Conservation (phyloP, 2,113 vertebrate species). For the Clinocottus analis region DNA sequence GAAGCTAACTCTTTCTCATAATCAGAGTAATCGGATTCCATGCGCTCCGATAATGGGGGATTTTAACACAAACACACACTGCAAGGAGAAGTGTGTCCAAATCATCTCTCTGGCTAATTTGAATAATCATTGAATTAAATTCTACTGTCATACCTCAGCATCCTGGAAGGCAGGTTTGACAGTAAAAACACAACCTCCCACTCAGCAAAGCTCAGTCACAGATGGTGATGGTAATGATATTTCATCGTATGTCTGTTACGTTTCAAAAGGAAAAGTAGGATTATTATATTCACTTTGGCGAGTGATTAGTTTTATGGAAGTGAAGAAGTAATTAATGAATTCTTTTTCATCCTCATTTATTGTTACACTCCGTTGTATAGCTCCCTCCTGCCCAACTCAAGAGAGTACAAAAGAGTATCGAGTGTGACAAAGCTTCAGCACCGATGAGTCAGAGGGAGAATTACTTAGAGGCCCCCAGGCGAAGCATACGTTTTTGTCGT, state of each 20-base stretch:
- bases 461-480: conserved; percentile 66
- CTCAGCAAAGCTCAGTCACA: conserved; percentile 61
- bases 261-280: conserved; percentile 70
- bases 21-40: conserved; percentile 60
- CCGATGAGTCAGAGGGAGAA: conserved; percentile 70
- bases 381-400: conserved; percentile 60
- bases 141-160: conserved; percentile 67
- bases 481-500: conserved; percentile 64
- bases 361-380: conserved; percentile 64
- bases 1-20: conserved; percentile 43
- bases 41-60: conserved; percentile 22
- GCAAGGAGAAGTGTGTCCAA: conserved; percentile 52
- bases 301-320: conserved; percentile 77
- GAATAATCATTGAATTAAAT: conserved; percentile 76
- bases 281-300: conserved; percentile 77
- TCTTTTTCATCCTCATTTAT: conserved; percentile 69
- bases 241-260: conserved; percentile 74
- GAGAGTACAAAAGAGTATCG: conserved; percentile 64
- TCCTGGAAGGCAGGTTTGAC: conserved; percentile 64
- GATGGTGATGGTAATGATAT: conserved; percentile 74
- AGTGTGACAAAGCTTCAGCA: conserved; percentile 70
- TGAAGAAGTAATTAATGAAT: conserved; percentile 78
- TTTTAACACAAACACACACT: conserved; percentile 45
- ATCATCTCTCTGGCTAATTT: conserved; percentile 65
- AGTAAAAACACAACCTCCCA: conserved; percentile 68